phyloP scores from a whole-genome alignment of 1,140 invertebrate species.

The Trichonephila clavipes region DNA sequence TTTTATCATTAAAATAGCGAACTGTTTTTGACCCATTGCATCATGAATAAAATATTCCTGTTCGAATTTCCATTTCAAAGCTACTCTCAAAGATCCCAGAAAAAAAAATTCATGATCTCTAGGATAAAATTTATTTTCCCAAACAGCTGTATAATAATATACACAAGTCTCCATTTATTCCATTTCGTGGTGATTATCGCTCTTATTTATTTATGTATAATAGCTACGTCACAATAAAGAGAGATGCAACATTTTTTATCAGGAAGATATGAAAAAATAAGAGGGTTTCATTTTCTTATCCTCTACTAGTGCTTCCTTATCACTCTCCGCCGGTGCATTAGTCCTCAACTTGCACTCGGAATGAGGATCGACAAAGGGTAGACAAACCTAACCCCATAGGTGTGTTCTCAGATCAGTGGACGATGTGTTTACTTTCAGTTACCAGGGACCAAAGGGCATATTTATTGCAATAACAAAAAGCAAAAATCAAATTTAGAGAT shows the following conservation, averaged over 20 bases:
- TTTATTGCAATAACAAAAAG: background rate
- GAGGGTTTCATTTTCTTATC: conserved; percentile 12
- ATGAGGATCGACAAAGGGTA: background rate
- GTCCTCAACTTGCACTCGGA: background rate
- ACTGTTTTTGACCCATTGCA: no score
- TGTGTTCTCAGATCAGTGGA: background rate
- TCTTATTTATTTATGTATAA: no score
- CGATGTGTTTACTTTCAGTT: background rate
- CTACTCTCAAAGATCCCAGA: no score
- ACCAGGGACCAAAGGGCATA: background rate
- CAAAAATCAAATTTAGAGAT: background rate
- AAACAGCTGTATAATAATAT: no score
- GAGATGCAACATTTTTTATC: background rate
- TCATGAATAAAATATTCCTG: no score
- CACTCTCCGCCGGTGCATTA: background rate
- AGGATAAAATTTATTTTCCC: no score
- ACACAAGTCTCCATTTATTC: no score
- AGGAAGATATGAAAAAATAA: background rate
- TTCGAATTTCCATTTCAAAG: no score
- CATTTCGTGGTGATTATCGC: no score
- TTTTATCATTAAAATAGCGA: no score
- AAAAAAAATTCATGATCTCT: no score
- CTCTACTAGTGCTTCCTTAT: background rate
- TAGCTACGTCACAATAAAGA: background rate
- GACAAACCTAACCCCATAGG: no score